These are phyloP conservation scores for Agonopterix arenella DNA, from an alignment of 2,888 invertebrate species.

Conservation along the genomic window DNA sequence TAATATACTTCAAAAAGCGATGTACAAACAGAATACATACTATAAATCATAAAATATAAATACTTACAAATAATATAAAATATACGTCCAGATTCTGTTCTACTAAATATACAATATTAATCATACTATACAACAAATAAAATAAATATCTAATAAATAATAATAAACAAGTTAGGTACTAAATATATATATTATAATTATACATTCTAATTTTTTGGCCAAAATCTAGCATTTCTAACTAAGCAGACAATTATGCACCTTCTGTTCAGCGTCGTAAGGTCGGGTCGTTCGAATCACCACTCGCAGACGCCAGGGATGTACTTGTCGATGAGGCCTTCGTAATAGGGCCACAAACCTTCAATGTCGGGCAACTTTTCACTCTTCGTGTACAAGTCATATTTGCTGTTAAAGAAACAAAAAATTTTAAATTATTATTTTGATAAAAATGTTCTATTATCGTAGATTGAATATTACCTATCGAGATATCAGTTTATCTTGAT, in stretches of 20 bases:
- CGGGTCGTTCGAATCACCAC: slow-evolving; percentile 34
- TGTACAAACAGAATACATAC: too few species aligned
- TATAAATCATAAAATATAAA: too few species aligned
- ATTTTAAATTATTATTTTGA: background rate
- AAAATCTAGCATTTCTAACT: background rate
- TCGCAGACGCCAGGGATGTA: slow-evolving; percentile 90
- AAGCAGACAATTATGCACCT: background rate
- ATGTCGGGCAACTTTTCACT: slow-evolving; percentile 88
- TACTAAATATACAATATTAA: too few species aligned
- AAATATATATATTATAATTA: background rate
- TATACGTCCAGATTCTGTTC: too few species aligned
- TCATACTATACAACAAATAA: too few species aligned
- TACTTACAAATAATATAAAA: too few species aligned
- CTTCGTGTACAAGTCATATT: slow-evolving; percentile 96
- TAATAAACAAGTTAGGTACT: background rate
- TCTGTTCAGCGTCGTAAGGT: background rate
- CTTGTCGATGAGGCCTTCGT: slow-evolving; percentile 92
- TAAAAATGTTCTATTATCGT: background rate
- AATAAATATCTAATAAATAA: too few species aligned
- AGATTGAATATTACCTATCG: too few species aligned
- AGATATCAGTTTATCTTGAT: too few species aligned
- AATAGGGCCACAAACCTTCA: slow-evolving; percentile 92
- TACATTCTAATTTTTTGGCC: background rate
- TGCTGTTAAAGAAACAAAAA: slow-evolving; percentile 74
- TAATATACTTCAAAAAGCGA: too few species aligned